Base-by-base conservation (phyloP, 2,888 invertebrate genomes). In the Caenorhabditis doughertyi region DNA sequence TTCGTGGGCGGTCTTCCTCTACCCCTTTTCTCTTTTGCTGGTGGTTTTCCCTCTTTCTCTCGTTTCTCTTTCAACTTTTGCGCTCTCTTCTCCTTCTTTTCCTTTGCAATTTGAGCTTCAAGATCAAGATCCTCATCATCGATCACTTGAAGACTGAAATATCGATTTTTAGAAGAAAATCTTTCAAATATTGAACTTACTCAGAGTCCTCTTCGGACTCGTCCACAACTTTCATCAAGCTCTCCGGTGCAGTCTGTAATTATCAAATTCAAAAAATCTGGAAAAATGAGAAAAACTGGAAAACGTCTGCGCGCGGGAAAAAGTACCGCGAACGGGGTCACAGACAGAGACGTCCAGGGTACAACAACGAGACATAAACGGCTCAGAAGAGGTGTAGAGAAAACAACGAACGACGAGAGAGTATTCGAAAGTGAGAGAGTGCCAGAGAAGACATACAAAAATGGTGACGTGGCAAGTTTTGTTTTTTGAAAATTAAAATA, bases 121-220 rank as follows among this genome's bases (percentile, higher is more conserved):
- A 86, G 23, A 39, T 84, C 44, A 0, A 70, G 53, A 67, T 86
- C 86, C 42, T 86, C 86, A 60, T 86, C 84, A n/a, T 86, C 84
- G 21, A 86, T 82, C 11, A 86, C 83, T 44, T 79, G 65, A n/a
- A 64, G 68, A 29, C 84, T 84, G 73, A 27, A 79, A 79, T 39
- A 11, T 42, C 9, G 25, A 70, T 29, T 18, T 13, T n/a, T 21
- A 49, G 39, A 39, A 29, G n/a, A 8, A 55, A 39, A 13, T 16
- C n/a, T 49, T 4, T 64, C 5, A 42, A 27, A 23, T 23, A 27
- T 23, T 2, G 58, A 53, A 76, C 76, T 67, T 23, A 67, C 68
- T 68, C 68, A 9, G 62, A 53, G 5, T 58, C 60, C 7, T 58
- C 60, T 4, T 68, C 74, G 27, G 68, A 64, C 32, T 70, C 74